phyloP scores from a whole-genome alignment of 1,140 invertebrate genomes.

The Caenorhabditis briggsae region DNA sequence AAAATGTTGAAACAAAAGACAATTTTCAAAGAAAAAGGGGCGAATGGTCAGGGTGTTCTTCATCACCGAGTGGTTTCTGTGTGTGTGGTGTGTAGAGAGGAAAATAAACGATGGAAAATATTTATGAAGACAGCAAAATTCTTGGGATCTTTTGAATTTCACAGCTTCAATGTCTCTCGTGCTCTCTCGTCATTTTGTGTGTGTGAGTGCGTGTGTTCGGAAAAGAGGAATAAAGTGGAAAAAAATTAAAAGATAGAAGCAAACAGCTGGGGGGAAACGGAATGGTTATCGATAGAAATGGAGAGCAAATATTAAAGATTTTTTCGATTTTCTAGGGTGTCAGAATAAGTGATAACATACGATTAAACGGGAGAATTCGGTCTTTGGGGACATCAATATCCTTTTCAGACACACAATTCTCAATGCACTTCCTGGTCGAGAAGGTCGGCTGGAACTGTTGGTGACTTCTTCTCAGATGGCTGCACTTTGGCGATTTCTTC shows the following conservation, averaged over 20 bases:
- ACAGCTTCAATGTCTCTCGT: slow-evolving; percentile 1
- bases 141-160: neutral
- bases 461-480: slow-evolving; percentile 66
- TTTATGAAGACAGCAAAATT: neutral
- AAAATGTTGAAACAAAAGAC: slow-evolving; percentile 7
- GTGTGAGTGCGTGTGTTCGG: slow-evolving; percentile 23
- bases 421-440: slow-evolving; percentile 56
- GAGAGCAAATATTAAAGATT: neutral
- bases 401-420: neutral
- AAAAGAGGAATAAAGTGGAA: neutral
- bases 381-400: neutral
- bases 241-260: neutral
- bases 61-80: slow-evolving; percentile 45
- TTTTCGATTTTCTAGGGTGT: neutral
- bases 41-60: neutral
- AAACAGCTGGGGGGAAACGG: too few species aligned
- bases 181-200: slow-evolving; percentile 31
- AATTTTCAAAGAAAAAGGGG: neutral
- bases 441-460: slow-evolving; percentile 44
- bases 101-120: neutral
- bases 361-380: neutral
- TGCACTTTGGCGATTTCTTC: slow-evolving; percentile 76
- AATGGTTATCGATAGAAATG: neutral
- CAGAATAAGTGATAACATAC: neutral
- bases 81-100: neutral